Base-by-base conservation (phyloP, 2,888 invertebrate species). In the Drosophila infuscata region DNA sequence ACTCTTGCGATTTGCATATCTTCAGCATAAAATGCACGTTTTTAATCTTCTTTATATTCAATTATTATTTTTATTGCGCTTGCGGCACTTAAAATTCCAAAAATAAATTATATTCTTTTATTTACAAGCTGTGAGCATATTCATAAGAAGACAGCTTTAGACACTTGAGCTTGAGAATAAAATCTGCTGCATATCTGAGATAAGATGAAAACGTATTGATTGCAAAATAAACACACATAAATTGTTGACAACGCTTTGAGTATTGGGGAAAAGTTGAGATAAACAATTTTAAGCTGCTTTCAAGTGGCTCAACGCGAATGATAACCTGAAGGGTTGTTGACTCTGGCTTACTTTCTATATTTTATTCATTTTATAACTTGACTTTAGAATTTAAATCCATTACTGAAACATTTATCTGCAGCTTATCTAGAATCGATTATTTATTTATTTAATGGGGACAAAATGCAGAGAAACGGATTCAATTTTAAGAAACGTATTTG, bases 241-340 rank as follows among this genome's bases (percentile, higher is more conserved):
- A 66, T 53, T 38, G 20, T 54, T 66, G 20, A 52, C 20, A 51
- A 15, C n/a, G 43, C 32, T 25, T 36, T 51, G 32, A 3, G 15
- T 48, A 20, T 6, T n/a, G 2, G 1, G 11, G 36, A 20, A 32
- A 61, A n/a, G n/a, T 7, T 17, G 25, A 25, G n/a, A n/a, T 57
- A 52, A 43, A 32, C 57, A 51, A 69, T 68, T 68, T 57, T 33
- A 38, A 54, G n/a, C 12, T 12, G 54, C 68, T 56, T 41, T 20
- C 41, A 32, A 41, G n/a, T 29, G 30, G n/a, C 38, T 54, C 54
- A 38, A 25, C 30, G 20, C 41, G 33, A 56, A 56, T 41, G 56
- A 35, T 51, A 35, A 67, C 56, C 36, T 43, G 43, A 11, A 15
- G 25, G 41, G 57, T 38, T 36, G 9, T 5, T 32, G 56, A 56